Base-by-base conservation (phyloP, 2,113 vertebrate genomes). In the Australoheros scitulus region DNA sequence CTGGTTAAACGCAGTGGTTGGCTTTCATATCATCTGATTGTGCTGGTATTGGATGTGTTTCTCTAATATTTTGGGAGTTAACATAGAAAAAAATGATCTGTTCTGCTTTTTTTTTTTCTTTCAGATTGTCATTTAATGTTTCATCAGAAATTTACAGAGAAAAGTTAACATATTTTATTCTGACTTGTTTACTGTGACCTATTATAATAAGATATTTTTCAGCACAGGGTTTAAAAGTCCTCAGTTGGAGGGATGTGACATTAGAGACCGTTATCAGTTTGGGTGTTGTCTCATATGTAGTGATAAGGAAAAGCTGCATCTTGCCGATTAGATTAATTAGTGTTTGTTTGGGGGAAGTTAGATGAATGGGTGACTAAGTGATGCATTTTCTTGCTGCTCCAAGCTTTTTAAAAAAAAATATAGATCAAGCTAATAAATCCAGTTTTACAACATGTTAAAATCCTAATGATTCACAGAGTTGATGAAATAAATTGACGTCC, bases 241-340 rank as follows among this genome's bases (percentile, higher is more conserved):
- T 18, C 50, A 6, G 7, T 41, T 74, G 2, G 2, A 64, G 57
- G 87, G 70, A 50, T 74, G 88, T 87, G 38, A 81, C 70, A 56
- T 80, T 55, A 43, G 15, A 64, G 29, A 18, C 50, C 17, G 29
- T 41, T 78, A 60, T 85, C 91, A 68, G 91, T 94, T 94, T 91
- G 93, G 94, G 92, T 90, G 94, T 90, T 77, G 85, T 76, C 81
- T 10, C 43, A 88, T 88, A 93, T 94, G 56, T 64, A 26, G 55
- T 85, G 93, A 93, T 94, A 87, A 38, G 60, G 76, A 26, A 86
- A 88, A 79, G 47, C 91, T 94, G 94, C 56, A 85, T 11, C 13
- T 15, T 80, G 29, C 41, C 85, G 95, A 95, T 95, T 90, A 94
- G 55, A n/a, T 22, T 41, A 11, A 11, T 14, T 64, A 17, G 14